Evolutionary conservation across 2,888 invertebrate genomes (phyloP), one percentile per base, ranked within the genome.

Genomic region (Leptura quadrifasciata): DNA sequence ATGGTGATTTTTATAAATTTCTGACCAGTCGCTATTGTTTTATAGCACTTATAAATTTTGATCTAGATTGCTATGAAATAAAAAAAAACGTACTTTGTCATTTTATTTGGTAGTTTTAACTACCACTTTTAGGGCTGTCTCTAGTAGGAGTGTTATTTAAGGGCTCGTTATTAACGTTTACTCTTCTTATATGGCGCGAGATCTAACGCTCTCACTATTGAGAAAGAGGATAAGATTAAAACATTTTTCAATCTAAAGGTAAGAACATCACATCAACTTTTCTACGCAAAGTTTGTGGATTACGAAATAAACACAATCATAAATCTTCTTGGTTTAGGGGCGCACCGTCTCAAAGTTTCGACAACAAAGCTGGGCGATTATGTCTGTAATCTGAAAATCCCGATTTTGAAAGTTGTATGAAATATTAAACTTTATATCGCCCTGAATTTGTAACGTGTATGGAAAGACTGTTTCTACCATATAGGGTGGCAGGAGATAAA

Each of bases 311-410:
- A 67, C 55, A 65, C 18, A 27, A 55, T 55, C n/a, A 55, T 67
- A 67, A 67, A 67, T 67, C 55, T 54, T 67, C 55, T 24, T 52
- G 39, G 52, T 65, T 47, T 20, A 21, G 54, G 21, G 24, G 15
- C n/a, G 54, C 24, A n/a, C 12, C 54, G 12, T 9, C 27, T 31
- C n/a, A 52, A 65, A 47, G 65, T 65, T 67, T 67, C 54, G 17
- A 27, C 55, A 24, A 24, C 54, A 21, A 67, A 67, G 67, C 67
- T 31, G 55, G n/a, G 67, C 54, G 65, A 52, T 65, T 67, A 55
- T 21, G 52, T 2, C 27, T 24, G 27, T 67, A 67, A 67, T 54
- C 35, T 55, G 54, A 55, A 54, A 27, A 52, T 52, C 67, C 24
- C 20, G 27, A 24, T 27, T 67, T 55, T 52, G 17, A 55, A 67